Evolutionary conservation across 1,140 invertebrate species (phyloP), one percentile per base, ranked within the genome.

Genomic region (Neotoxoptera formosana): DNA sequence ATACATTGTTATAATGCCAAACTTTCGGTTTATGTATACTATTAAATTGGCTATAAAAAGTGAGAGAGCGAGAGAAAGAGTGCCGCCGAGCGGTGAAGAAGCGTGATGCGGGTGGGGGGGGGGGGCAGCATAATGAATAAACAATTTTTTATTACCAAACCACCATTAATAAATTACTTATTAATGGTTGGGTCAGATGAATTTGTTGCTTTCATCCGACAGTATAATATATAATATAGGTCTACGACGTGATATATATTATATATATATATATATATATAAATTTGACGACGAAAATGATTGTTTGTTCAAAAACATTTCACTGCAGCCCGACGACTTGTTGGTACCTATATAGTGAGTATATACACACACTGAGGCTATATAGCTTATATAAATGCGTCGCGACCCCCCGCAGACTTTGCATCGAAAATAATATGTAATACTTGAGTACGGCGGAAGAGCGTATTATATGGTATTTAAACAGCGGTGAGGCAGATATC

Each of bases 91-190:
- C n/a, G 60, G 6, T 7, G 30, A 53, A 7, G 20, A 23, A 21
- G 51, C 21, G 20, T 7, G 20, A 53, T 53, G 51, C 51, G 51
- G 51, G 41, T 41, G 41, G 9, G 25, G 60, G 4, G 4, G 14
- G 11, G 1, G 7, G 6, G n/a, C 60, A 76, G n/a, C 60, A 76
- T 76, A 76, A 76, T 76, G 60, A 76, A 76, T 20, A 76, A 76
- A 76, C 60, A 76, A 34, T 76, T 76, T 76, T 67, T 76, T 76
- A 76, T 76, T n/a, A 76, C 60, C 14, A 76, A 76, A 76, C 60
- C 14, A 76, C n/a, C 6, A 20, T n/a, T 76, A 76, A 76, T 76
- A 76, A 76, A 76, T 76, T n/a, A 76, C 60, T 76, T 67, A 60
- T 60, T 67, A 67, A 67, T 67, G 60, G 60, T 67, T 67, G 30